Conservation (phyloP, 1,140 invertebrate genomes). For the Formica exsecta region DNA sequence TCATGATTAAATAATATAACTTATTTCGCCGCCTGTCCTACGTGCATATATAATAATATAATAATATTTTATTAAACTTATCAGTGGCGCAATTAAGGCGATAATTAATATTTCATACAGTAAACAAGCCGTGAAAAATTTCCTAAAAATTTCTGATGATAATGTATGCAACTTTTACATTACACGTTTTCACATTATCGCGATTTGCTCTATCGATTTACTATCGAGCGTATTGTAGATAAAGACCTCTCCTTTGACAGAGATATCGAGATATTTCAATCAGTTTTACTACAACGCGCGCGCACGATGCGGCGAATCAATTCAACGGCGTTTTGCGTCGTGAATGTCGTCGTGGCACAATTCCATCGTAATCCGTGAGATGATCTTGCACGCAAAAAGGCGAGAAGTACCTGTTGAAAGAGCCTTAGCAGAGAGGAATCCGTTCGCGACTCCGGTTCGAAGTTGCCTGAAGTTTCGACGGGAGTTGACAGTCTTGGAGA, state of each 20-base stretch:
- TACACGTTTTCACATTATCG: neutral
- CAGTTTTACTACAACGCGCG: neutral
- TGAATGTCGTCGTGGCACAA: conserved; percentile 6
- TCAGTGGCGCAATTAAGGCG: too few relatives aligned
- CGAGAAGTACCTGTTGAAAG: conserved; percentile 64
- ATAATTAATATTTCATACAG: too few relatives aligned
- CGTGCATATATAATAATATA: too few relatives aligned
- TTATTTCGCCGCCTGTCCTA: neutral
- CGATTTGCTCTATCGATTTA: neutral
- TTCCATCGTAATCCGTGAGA: conserved; percentile 51
- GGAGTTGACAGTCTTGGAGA: conserved; percentile 45
- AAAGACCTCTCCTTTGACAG: neutral
- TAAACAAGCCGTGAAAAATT: too few relatives aligned
- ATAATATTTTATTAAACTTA: neutral
- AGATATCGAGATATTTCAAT: neutral
- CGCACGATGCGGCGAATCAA: conserved; percentile 14
- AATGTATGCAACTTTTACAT: neutral
- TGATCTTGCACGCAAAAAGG: conserved; percentile 51
- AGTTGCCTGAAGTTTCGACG: conserved; percentile 50
- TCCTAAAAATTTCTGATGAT: too few relatives aligned
- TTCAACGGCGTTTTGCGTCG: neutral
- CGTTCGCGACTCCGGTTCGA: neutral
- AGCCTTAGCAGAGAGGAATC: conserved; percentile 34
- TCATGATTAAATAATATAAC: too few relatives aligned
- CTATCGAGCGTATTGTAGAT: neutral